A percentile compares a stretch with the other conserved stretches of the same genome.
Evolutionary conservation across 2,113 vertebrate genomes (phyloP).

Genomic region (Sapayoa aenigma): DNA sequence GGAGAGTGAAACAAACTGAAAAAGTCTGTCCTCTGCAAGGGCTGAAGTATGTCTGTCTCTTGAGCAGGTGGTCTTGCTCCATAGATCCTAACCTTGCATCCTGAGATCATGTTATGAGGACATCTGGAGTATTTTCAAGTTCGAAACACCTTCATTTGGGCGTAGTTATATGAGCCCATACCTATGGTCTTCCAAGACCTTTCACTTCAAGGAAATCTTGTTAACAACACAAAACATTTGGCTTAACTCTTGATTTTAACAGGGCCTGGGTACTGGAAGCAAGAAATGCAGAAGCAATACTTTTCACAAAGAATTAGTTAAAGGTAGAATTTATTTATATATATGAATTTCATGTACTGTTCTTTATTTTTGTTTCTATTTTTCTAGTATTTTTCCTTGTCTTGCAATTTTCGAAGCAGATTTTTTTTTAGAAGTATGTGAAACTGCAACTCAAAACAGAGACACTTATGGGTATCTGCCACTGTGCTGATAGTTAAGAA

Average conservation of each 20-base stretch:
- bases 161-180: background rate
- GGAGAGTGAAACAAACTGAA: background rate
- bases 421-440: background rate
- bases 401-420: background rate
- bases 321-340: background rate
- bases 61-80: background rate
- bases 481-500: background rate
- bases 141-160: background rate
- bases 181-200: background rate
- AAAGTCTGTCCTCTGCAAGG: background rate
- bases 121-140: background rate
- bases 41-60: background rate
- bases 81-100: background rate
- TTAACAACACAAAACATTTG: background rate
- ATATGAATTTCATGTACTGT: background rate
- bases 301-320: background rate
- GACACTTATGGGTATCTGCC: background rate
- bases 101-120: background rate
- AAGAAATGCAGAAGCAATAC: background rate
- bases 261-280: background rate
- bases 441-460: background rate
- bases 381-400: background rate
- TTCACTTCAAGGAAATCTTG: background rate
- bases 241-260: background rate
- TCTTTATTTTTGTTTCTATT: background rate